Evolutionary conservation across 2,888 invertebrate species (phyloP).

Genomic region (Ectemnius cavifrons): DNA sequence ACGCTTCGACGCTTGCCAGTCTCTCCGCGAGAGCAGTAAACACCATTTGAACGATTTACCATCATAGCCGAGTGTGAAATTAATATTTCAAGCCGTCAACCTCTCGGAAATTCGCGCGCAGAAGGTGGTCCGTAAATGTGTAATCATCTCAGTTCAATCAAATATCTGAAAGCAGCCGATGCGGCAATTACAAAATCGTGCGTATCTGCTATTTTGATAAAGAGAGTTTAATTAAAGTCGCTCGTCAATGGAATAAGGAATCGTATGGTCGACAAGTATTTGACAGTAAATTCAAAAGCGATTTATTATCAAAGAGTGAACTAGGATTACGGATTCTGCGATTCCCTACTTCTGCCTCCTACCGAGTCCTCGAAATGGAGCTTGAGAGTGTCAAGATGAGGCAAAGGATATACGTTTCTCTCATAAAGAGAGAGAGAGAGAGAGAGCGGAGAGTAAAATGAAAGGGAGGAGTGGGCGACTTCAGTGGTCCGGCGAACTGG

Average conservation of each 20-base stretch:
- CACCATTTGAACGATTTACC: neutral
- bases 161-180: neutral
- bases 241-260: conserved; percentile 1
- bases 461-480: conserved; percentile 60
- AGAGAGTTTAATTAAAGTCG: too few species aligned
- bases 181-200: too few species aligned
- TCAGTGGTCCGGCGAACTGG: conserved; percentile 73
- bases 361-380: conserved; percentile 48
- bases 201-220: too few species aligned
- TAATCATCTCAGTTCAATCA: neutral
- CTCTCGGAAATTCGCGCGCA: too few species aligned
- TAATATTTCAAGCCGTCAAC: neutral
- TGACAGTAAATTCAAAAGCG: neutral
- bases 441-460: conserved; percentile 42
- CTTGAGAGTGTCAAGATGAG: conserved; percentile 46
- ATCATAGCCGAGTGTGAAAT: neutral
- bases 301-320: neutral
- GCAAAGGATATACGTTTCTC: conserved; percentile 28
- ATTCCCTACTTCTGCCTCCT: neutral
- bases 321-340: neutral
- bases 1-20: neutral
- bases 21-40: neutral
- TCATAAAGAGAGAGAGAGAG: conserved; percentile 14
- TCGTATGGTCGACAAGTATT: neutral
- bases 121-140: too few species aligned